Conservation (phyloP, 2,113 vertebrate genomes). For the Triplophysa rosa region DNA sequence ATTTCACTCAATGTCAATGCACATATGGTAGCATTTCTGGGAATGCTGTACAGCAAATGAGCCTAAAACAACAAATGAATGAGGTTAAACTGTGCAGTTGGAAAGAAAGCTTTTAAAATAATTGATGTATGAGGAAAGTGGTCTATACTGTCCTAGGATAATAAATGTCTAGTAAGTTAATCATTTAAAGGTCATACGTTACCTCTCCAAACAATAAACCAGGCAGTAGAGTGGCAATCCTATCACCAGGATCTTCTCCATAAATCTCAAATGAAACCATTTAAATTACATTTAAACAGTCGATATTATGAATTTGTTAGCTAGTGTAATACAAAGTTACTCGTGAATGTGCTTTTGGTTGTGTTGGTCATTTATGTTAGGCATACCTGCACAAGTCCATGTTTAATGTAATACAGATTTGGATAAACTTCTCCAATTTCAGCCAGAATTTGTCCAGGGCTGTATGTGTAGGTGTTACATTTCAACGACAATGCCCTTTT, state of each 20-base stretch:
- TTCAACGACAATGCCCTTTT: constrained; percentile 35
- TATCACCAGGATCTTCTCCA: constrained; percentile 8
- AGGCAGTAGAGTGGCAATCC: constrained; percentile 43
- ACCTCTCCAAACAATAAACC: constrained; percentile 49
- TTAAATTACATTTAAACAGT: background rate
- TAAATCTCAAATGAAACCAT: constrained; percentile 32
- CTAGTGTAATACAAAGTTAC: background rate
- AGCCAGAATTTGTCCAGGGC: constrained; percentile 42
- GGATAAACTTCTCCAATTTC: constrained; percentile 39
- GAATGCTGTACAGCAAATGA: constrained; percentile 43
- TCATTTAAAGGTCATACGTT: background rate
- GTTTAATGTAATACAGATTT: constrained; percentile 42
- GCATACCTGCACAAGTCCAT: constrained; percentile 48
- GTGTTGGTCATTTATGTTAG: background rate
- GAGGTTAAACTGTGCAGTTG: background rate
- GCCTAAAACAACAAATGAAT: constrained; percentile 12
- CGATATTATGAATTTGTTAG: background rate
- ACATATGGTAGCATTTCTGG: constrained; percentile 49
- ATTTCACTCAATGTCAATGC: constrained; percentile 46
- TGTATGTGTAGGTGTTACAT: constrained; percentile 45
- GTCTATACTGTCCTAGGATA: too few relatives aligned
- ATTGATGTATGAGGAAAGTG: too few relatives aligned
- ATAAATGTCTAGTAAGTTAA: too few relatives aligned
- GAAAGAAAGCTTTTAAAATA: background rate
- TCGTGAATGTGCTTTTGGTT: too few relatives aligned